Evolutionary conservation across 1,140 invertebrate species (phyloP).

Genomic region (Drosophila sucinea): DNA sequence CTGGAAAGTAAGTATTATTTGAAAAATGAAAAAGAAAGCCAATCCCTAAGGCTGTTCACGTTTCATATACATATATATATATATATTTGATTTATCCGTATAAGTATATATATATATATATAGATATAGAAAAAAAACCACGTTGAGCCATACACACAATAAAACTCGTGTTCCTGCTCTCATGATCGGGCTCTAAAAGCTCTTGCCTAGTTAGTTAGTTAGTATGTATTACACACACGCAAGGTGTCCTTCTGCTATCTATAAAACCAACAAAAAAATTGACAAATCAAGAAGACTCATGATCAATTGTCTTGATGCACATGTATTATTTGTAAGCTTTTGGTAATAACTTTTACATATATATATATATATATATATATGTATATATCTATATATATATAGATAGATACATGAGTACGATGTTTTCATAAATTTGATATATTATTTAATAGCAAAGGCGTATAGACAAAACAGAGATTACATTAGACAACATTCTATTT

Average conservation of each 20-base stretch:
- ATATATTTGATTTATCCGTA: background rate
- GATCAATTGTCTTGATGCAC: background rate
- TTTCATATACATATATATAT: background rate
- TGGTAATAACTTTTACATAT: conserved; percentile 3
- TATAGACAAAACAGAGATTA: conserved; percentile 1
- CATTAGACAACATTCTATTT: background rate
- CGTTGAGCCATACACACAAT: conserved; percentile 7
- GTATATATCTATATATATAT: background rate
- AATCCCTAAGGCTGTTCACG: conserved; percentile 7
- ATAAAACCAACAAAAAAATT: conserved; percentile 12
- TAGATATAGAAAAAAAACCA: background rate
- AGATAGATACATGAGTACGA: conserved; percentile 2
- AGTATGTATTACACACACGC: conserved; percentile 6
- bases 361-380: background rate
- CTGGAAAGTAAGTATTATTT: background rate
- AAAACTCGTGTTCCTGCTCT: conserved; percentile 12
- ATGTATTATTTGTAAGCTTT: conserved; percentile 6
- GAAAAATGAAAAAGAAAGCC: background rate
- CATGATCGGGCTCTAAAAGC: conserved; percentile 3
- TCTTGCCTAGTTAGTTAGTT: conserved; percentile 8
- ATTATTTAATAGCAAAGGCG: conserved; percentile 2
- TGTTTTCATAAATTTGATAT: conserved; percentile 3
- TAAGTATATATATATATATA: background rate
- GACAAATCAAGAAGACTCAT: conserved; percentile 10
- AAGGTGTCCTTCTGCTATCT: conserved; percentile 11